Percentiles rank a stretch among this genome's conserved stretches.
Evolutionary conservation across 2,113 vertebrate species (phyloP).

Genomic region (Paradoxurus hermaphroditus): DNA sequence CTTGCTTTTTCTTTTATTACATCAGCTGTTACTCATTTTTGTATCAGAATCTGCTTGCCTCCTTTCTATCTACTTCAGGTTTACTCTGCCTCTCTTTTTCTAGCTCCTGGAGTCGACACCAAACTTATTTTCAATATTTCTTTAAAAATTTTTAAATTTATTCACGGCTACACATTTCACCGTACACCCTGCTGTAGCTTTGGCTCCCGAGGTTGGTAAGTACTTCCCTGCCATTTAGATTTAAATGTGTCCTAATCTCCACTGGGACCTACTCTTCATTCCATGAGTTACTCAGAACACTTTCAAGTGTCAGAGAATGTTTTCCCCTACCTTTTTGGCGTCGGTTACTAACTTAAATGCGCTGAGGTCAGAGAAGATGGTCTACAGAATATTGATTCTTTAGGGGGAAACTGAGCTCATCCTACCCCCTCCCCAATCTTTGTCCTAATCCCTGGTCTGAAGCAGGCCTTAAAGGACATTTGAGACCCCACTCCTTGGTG

Average conservation of each 20-base stretch:
- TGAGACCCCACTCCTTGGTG: background rate
- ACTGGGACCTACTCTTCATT: background rate
- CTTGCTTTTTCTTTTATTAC: background rate
- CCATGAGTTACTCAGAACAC: background rate
- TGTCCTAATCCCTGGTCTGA: background rate
- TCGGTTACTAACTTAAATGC: background rate
- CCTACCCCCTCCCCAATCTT: background rate
- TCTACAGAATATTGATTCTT: accelerated
- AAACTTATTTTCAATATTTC: background rate
- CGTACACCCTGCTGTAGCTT: background rate
- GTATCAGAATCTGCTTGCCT: background rate
- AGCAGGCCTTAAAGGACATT: background rate
- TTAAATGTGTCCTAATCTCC: background rate
- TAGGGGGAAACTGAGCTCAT: background rate
- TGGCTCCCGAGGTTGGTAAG: background rate
- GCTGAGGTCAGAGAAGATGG: background rate
- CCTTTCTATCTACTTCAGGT: background rate
- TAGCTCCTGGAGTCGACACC: background rate
- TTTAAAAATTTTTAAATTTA: background rate
- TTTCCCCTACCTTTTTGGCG: background rate
- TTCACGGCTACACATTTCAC: background rate
- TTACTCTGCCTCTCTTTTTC: background rate
- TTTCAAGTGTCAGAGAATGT: background rate
- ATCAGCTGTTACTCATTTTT: background rate
- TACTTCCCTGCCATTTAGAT: background rate